Base-by-base conservation (phyloP, 1,140 invertebrate species). In the Branchinecta lynchi region DNA sequence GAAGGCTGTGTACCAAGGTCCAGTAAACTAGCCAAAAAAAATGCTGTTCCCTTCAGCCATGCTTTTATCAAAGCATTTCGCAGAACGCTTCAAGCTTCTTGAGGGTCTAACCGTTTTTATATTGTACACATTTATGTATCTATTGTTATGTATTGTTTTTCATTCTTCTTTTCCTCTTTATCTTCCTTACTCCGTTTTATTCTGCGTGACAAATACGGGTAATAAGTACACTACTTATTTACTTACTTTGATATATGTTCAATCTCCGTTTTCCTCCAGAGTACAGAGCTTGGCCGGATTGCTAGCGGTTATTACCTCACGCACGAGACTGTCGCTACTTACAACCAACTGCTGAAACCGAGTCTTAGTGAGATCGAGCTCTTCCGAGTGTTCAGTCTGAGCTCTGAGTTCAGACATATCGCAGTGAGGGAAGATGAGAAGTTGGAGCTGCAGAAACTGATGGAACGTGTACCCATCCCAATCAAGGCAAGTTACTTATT, bases 241-340 rank as follows among this genome's bases (percentile, higher is more conserved):
- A 51, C n/a, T 51, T n/a, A 51, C n/a, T 51, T 51, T 51, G 46
- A 51, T 51, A 9, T 51, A 9, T 51, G 46, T 51, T 51, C n/a
- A 51, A 51, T 51, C 17, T 3, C 51, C 17, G 2, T 17, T 32
- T 44, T 44, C n/a, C 6, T 69, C 46, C 73, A 79, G 78, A 86
- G 88, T 0, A 93, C 91, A 0, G 96, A 99, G 79, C 80, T 98
- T 8, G 97, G 96, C 10, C 84, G 96, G 66, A 99, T 99, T 75
- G 93, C 96, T 8, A 96, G 92, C 15, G 94, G 99, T 80, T 99
- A 92, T 82, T 99, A 99, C 79, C 94, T 94, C 73, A 96, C 95
- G 0, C 88, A 93, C 77, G 94, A 99, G 71, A 97, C 95, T 0
- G 98, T 99, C 85, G 82, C 89, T 70, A 93, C 92, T 0, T 99